Base-by-base conservation (phyloP, 23 tunicate species). In the Halocynthia roretzi region DNA sequence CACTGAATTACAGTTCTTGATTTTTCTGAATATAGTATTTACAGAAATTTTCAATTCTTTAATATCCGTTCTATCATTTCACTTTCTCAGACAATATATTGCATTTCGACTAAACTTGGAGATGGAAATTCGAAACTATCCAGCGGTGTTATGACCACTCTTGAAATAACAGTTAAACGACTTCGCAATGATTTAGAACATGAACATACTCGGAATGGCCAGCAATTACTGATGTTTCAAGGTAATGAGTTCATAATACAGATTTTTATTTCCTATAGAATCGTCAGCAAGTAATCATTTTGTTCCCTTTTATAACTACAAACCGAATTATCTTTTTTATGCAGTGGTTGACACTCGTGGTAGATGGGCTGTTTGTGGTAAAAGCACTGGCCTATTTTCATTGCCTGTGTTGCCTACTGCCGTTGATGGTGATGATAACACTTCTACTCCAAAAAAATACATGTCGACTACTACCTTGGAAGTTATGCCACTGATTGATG, bases 331-430 rank as follows among this genome's bases (percentile, higher is more conserved):
- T 71, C 17, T 31, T 22, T 80, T 51, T 9, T 56, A 17, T 64
- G 51, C 78, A 91, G 97, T 91, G 76, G 74, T 91, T 21, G 97
- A 91, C 80, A 77, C 81, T 20, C 80, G 98, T n/a, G 98, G 98
- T 8, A 62, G 98, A 8, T 92, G 98, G 98, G 98, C 98, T 0
- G 92, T 92, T 22, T 92, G 91, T 61, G 98, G 98, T 15, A 92
- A 92, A 55, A 86, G 89, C 82, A 92, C 77, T 58, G 98, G 98
- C 11, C 63, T 92, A 7, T 61, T 82, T 9, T 62, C 84, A 12
- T 63, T 80, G 10, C 83, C 83, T 10, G 65, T n/a, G 4, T 2
- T n/a, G 14, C 56, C 64, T 53, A 48, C 61, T n/a, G 20, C 71
- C 5, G n/a, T 53, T 10, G 6, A 21, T 10, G 70, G 44, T 9